Base-by-base conservation (phyloP, 2,113 vertebrate genomes). In the Sphaerodactylus townsendi region DNA sequence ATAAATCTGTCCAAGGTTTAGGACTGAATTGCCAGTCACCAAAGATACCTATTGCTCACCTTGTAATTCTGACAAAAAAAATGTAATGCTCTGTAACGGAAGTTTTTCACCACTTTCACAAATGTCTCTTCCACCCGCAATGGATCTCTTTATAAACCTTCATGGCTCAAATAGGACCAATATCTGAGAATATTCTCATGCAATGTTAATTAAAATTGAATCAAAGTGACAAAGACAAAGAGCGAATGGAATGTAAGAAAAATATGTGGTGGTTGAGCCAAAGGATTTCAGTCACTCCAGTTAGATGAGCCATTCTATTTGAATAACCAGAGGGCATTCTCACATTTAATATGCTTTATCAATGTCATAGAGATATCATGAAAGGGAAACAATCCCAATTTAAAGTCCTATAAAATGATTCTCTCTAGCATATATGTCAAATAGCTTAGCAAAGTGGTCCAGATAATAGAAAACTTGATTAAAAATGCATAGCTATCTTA, bases 311-410 rank as follows among this genome's bases (percentile, higher is more conserved):
- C 59, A 87, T 90, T 1, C 74, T 85, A 87, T 82, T 89, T 92
- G 90, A 93, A 83, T 90, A 89, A 91, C 59, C 87, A 83, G 85
- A 91, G 89, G 74, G 85, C 85, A 89, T 91, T 79, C 87, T 89
- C 91, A n/a, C 90, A 86, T 91, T 93, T 93, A 93, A 83, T 79
- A 86, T 90, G 90, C 87, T 93, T 90, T 89, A 87, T 87, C 88
- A 89, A 92, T 88, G 87, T 89, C 88, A 90, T 70, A 87, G 80
- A 90, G 84, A 91, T 79, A 86, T 76, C 56, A 13, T 87, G 83
- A 85, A 89, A 92, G 91, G 89, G 78, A 92, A 69, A 62, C 69
- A 87, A 79, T 41, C 77, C 39, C 62, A 83, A 33, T 89, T 65
- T 89, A 90, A 89, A 89, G 90, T 84, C 86, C 87, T 68, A 59